These are phyloP conservation scores for Drosophila flavopinicola DNA, from an alignment of 2,888 invertebrate species.

Conservation along the genomic window DNA sequence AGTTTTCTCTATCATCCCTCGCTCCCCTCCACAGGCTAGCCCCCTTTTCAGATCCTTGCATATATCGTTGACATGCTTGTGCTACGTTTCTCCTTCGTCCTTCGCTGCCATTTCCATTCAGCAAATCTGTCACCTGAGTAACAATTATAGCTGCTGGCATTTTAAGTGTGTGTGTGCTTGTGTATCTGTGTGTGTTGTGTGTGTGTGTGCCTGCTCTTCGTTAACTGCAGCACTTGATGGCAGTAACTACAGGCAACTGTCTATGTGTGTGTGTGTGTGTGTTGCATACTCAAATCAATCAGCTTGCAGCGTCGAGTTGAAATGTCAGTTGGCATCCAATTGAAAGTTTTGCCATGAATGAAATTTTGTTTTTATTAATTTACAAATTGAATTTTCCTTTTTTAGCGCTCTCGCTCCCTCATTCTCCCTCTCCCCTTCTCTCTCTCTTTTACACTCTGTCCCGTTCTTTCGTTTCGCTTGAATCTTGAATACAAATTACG, in stretches of 20 bases:
- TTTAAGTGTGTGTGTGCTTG: conserved; percentile 66
- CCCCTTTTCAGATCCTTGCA: conserved; percentile 14
- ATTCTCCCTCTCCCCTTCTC: not conserved
- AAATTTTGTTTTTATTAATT: conserved; percentile 27
- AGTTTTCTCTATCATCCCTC: conserved; percentile 17
- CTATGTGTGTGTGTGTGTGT: conserved; percentile 11
- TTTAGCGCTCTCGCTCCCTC: not conserved
- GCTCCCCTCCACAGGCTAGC: not conserved
- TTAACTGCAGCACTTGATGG: conserved; percentile 62
- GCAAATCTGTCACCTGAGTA: conserved; percentile 81
- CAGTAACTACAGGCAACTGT: conserved; percentile 23
- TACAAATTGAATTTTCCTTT: conserved; percentile 4
- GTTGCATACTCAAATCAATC: conserved; percentile 61
- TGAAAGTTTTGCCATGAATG: conserved; percentile 40
- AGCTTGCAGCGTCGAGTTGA: conserved; percentile 48
- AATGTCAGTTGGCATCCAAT: conserved; percentile 59
- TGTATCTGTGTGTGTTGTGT: conserved; percentile 27
- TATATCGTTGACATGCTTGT: conserved; percentile 56
- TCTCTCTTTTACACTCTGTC: not conserved
- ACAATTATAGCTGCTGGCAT: conserved; percentile 80
- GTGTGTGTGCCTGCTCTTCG: conserved; percentile 47
- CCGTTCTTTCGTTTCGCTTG: not conserved
- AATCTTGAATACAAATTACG: conserved; percentile 13
- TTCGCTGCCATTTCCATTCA: conserved; percentile 69
- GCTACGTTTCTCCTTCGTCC: conserved; percentile 30